Base-by-base conservation (phyloP, 2,113 vertebrate species). In the Cephalopholis sonnerati region DNA sequence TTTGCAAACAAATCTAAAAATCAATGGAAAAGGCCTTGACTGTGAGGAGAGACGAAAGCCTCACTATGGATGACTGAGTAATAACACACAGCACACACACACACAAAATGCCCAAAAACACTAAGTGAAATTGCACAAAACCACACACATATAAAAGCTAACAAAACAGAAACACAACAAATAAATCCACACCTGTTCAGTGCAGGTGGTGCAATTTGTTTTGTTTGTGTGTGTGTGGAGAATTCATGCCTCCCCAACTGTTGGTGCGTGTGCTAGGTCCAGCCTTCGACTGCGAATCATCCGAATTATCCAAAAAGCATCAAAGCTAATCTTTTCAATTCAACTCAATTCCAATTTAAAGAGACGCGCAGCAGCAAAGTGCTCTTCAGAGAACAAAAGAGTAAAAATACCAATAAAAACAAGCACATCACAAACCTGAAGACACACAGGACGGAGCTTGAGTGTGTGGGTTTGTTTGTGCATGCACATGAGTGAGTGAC, bases 1-100 rank as follows among this genome's bases (percentile, higher is more conserved):
- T 77, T 79, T 68, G 81, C 62, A 82, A 88, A 90, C 84, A 77
- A 83, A 78, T 83, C 44, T 75, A 65, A 63, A 85, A 91, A 91
- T 89, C 83, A 68, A 88, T 93, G 65, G 13, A 54, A 57, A 69
- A 83, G 48, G 51, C 55, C 71, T 70, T 25, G 74, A 57, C 70
- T 75, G 72, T 22, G 71, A 77, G 74, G 62, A 63, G 74, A 70
- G 27, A 65, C 50, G 39, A 85, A 58, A 81, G 65, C 63, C 5
- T 67, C 13, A 6, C 18, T 18, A 61, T 29, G 48, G 53, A 64
- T 50, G 77, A 77, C 5, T 63, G 74, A 75, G 58, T 20, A 29
- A 51, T 29, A 32, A 68, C 27, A 17, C 20, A 17, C 58, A 61
- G 15, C 54, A 51, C 70, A 58, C 32, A 61, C 16, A 76, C 46